Conservation (phyloP, 2,888 invertebrate species). For the Zeuzera pyrina region DNA sequence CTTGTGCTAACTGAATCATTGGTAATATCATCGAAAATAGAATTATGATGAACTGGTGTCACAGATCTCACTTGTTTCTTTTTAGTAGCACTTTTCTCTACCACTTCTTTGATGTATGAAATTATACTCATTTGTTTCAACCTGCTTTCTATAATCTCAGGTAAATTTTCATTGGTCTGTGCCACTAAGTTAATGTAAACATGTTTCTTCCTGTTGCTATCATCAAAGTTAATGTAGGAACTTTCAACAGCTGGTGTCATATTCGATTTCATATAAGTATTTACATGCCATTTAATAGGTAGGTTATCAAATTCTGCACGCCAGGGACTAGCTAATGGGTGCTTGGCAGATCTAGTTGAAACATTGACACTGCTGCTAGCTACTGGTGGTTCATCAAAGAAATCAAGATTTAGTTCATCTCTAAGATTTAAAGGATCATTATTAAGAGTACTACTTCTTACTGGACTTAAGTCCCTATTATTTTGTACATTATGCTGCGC, state of each 20-base stretch:
- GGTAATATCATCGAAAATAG: conserved; percentile 31
- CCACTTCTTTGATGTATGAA: conserved; percentile 55
- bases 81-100: conserved; percentile 41
- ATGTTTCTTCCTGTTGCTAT: conserved; percentile 48
- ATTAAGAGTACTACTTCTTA: too few relatives aligned
- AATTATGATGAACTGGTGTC: conserved; percentile 37
- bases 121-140: conserved; percentile 62
- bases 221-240: conserved; percentile 49
- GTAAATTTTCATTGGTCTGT: conserved; percentile 26
- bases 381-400: conserved; percentile 57
- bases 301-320: conserved; percentile 53
- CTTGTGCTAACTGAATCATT: not conserved
- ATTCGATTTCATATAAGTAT: conserved; percentile 57
- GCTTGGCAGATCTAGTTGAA: conserved; percentile 36
- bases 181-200: conserved; percentile 52
- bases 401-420: conserved; percentile 44
- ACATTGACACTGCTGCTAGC: conserved; percentile 61
- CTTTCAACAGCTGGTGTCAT: conserved; percentile 67
- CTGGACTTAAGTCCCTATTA: conserved; percentile 11
- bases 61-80: conserved; percentile 35
- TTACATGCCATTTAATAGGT: conserved; percentile 59
- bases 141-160: conserved; percentile 30
- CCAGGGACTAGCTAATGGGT: conserved; percentile 61
- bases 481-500: conserved; percentile 2
- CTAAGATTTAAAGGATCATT: conserved; percentile 47